These are phyloP conservation scores for Myathropa florea DNA, from an alignment of 2,888 invertebrate species.

Conservation along the genomic window DNA sequence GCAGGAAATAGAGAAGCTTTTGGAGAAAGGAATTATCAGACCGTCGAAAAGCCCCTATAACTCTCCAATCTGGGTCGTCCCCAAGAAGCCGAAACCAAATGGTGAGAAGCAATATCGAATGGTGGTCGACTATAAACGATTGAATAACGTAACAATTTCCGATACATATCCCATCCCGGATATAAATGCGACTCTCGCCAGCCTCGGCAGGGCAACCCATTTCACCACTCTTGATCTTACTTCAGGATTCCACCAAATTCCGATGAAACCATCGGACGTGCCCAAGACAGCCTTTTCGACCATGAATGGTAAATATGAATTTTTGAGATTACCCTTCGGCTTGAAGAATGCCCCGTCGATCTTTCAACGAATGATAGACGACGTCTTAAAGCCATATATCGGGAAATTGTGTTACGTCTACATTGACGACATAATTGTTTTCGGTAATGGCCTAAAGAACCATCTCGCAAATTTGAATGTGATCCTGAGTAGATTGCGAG, in stretches of 20 bases:
- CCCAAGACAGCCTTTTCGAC: constrained; percentile 24
- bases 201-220: constrained; percentile 60
- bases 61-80: constrained; percentile 72
- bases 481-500: not conserved
- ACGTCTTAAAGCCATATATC: constrained; percentile 57
- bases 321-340: constrained; percentile 8
- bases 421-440: not conserved
- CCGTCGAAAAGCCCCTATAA: constrained; percentile 73
- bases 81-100: constrained; percentile 65
- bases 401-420: constrained; percentile 21
- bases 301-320: constrained; percentile 70
- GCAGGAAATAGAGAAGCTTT: constrained; percentile 72
- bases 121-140: constrained; percentile 67
- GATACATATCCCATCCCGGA: constrained; percentile 30
- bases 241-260: constrained; percentile 71
- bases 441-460: not conserved
- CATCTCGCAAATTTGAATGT: not conserved
- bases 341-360: constrained; percentile 8
- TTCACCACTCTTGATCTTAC: constrained; percentile 69
- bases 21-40: constrained; percentile 74
- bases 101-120: constrained; percentile 68
- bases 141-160: constrained; percentile 65
- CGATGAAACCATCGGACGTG: not conserved
- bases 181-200: constrained; percentile 53
- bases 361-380: constrained; percentile 70